These are phyloP conservation scores for Paguma larvata DNA, from an alignment of 2,797 vertebrate genomes.

Conservation along the genomic window DNA sequence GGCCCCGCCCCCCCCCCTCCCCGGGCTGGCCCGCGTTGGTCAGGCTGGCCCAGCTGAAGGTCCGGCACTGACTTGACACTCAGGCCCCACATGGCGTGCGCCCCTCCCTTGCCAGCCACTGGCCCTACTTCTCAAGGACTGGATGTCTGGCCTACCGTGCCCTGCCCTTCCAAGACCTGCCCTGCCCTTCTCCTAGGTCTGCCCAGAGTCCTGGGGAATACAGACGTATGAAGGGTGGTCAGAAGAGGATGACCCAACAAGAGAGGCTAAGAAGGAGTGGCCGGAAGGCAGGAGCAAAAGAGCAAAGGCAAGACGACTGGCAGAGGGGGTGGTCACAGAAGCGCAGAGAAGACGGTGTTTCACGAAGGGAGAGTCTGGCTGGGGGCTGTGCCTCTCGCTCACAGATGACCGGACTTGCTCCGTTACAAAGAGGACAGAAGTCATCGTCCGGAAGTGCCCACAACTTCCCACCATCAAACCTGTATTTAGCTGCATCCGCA, in stretches of 20 bases:
- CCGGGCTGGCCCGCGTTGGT: background rate
- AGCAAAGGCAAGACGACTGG: background rate
- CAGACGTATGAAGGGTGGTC: rapidly evolving
- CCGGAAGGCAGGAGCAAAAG: background rate
- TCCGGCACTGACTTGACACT: background rate
- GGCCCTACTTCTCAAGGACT: background rate
- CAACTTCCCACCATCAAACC: background rate
- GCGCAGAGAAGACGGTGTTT: background rate
- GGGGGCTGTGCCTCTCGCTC: background rate
- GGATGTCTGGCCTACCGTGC: background rate
- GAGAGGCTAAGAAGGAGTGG: background rate
- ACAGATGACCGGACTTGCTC: background rate
- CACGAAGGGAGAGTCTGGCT: background rate
- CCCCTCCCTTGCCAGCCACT: background rate
- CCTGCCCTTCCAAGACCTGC: background rate
- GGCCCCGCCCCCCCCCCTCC: no score
- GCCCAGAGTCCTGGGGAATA: background rate
- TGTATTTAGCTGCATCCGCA: background rate
- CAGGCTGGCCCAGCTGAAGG: background rate
- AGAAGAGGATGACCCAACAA: background rate
- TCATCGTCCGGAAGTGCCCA: background rate
- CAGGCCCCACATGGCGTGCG: background rate
- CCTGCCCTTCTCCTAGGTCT: background rate
- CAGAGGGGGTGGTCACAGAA: rapidly evolving
- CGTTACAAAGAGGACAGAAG: background rate